These are phyloP conservation scores for Gila orcuttii DNA, from an alignment of 2,113 vertebrate genomes.

Conservation along the genomic window DNA sequence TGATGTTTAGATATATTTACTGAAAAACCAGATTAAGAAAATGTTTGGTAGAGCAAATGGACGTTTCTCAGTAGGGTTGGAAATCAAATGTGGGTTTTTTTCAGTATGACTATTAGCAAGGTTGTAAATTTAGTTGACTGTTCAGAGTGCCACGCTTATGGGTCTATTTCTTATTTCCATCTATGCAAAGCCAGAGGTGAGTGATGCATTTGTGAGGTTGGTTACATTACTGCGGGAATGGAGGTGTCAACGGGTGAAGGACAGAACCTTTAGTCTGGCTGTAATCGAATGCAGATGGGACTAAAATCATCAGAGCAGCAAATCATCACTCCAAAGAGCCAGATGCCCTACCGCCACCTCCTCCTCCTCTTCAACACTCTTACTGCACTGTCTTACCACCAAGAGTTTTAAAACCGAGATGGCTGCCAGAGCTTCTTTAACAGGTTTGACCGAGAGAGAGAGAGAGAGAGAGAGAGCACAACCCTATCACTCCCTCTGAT, in stretches of 20 bases:
- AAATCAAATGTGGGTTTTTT: not conserved
- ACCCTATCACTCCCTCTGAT: slow-evolving; percentile 97
- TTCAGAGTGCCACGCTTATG: not conserved
- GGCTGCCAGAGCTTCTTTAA: slow-evolving; percentile 90
- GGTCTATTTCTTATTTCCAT: slow-evolving; percentile 41
- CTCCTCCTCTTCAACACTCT: slow-evolving; percentile 52
- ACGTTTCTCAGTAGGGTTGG: not conserved
- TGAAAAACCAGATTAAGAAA: not conserved
- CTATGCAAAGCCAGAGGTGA: slow-evolving; percentile 61
- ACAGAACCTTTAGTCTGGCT: slow-evolving; percentile 85
- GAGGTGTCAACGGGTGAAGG: slow-evolving; percentile 94
- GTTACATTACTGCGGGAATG: slow-evolving; percentile 77
- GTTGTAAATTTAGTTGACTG: slow-evolving; percentile 16
- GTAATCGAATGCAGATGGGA: slow-evolving; percentile 98
- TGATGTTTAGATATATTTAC: not conserved
- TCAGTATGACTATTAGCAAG: not conserved
- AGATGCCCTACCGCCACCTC: slow-evolving; percentile 56
- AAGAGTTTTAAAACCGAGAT: slow-evolving; percentile 65
- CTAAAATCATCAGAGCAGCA: slow-evolving; percentile 96
- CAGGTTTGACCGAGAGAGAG: slow-evolving; percentile 97
- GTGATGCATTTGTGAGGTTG: slow-evolving; percentile 77
- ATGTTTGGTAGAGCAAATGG: not conserved
- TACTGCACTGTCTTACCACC: slow-evolving; percentile 69
- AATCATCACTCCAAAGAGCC: slow-evolving; percentile 85
- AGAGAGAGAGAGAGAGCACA: slow-evolving; percentile 97